Evolutionary conservation across 2,113 vertebrate species (phyloP).

Genomic region (Fulmarus glacialis): DNA sequence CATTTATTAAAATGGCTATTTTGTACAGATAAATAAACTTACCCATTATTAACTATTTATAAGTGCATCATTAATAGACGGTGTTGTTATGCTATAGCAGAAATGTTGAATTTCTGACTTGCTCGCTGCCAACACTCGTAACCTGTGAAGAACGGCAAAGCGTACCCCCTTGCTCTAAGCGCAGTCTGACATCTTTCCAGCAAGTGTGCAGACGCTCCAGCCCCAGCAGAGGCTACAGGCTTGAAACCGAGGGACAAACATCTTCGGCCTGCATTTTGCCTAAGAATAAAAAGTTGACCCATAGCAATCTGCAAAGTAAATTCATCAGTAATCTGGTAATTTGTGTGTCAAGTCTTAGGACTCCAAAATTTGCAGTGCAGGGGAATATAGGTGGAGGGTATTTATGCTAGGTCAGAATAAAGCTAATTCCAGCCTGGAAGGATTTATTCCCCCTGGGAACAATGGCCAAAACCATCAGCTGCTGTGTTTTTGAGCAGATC

Average conservation of each 20-base stretch:
- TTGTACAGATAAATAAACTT: neutral
- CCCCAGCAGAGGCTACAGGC: neutral
- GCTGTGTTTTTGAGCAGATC: neutral
- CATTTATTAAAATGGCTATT: neutral
- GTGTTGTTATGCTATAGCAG: neutral
- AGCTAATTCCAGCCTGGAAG: neutral
- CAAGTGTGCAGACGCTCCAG: neutral
- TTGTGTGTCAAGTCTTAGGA: neutral
- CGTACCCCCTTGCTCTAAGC: accelerated
- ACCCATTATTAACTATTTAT: neutral
- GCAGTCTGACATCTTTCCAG: accelerated
- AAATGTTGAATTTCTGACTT: neutral
- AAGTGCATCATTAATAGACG: neutral
- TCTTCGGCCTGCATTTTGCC: neutral
- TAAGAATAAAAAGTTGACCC: neutral
- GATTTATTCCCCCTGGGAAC: neutral
- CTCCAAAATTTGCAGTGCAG: neutral
- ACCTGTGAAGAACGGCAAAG: neutral
- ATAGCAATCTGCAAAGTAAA: neutral
- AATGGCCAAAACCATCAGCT: neutral
- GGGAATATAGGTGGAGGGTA: neutral
- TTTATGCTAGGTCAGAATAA: neutral
- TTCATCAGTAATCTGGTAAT: neutral
- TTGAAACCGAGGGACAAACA: neutral
- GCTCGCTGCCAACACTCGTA: neutral